phyloP scores from a whole-genome alignment of 2,113 vertebrate species.

The Gambusia holbrooki region DNA sequence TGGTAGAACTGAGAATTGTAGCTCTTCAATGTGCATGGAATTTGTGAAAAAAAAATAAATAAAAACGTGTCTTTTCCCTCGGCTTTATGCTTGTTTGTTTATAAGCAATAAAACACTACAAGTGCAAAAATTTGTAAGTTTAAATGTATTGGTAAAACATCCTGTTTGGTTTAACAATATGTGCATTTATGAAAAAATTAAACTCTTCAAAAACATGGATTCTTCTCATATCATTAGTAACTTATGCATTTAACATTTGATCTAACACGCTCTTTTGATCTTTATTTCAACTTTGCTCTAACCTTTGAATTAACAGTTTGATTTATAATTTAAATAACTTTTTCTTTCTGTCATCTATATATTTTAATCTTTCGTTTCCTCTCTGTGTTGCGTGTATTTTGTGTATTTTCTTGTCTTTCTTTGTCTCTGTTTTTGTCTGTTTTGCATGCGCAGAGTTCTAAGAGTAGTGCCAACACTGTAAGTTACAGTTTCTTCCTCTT shows the following conservation, averaged over 20 bases:
- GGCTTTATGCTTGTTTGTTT: neutral
- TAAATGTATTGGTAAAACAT: neutral
- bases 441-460: constrained; percentile 99
- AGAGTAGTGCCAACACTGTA: constrained; percentile 97
- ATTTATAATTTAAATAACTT: constrained; percentile 31
- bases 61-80: neutral
- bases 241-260: constrained; percentile 16
- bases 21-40: constrained; percentile 1
- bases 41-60: neutral
- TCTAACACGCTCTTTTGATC: constrained; percentile 30
- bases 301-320: constrained; percentile 42
- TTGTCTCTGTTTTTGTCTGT: constrained; percentile 88
- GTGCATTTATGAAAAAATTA: neutral
- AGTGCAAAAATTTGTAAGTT: neutral
- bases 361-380: constrained; percentile 59
- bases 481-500: constrained; percentile 86
- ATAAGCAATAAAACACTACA: neutral
- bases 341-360: constrained; percentile 62
- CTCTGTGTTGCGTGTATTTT: constrained; percentile 85
- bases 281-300: constrained; percentile 40
- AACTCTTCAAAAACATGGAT: constrained; percentile 8
- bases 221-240: constrained; percentile 27
- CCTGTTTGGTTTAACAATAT: neutral
- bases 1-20: constrained; percentile 64
- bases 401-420: constrained; percentile 78